Base-by-base conservation (phyloP, 2,113 vertebrate species). In the Sisor rabdophorus region DNA sequence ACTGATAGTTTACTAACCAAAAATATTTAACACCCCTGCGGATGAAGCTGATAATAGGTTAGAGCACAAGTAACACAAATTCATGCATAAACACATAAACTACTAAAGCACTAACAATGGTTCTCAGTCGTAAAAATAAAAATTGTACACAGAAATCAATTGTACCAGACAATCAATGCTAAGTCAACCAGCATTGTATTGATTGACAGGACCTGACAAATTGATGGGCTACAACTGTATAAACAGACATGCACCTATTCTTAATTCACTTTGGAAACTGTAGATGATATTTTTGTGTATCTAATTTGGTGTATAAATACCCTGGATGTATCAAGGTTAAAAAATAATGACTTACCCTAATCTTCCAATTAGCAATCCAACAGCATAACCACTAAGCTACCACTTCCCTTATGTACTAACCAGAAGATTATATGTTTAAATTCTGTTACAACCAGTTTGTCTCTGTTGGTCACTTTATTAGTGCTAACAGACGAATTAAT, bases 1-100 rank as follows among this genome's bases (percentile, higher is more conserved):
- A n/a, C 11, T 7, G 16, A 6, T 36, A 0, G 10, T 4, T 44
- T 22, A 22, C 36, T 12, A 65, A 22, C 0, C 20, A 44, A 44
- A 64, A 64, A 64, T 22, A 63, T 20, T 19, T 19, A 63, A 1
- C 6, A 0, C 20, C n/a, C 4, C 20, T 44, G 0, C 13, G 13
- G 15, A 1, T 15, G 6, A 24, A 36, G 9, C 11, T 8, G 11
- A 65, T 65, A 12, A 47, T 24, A 20, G 11, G n/a, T 65, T 65
- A 47, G 11, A 24, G 30, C 60, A 63, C 60, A 63, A 63, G 10
- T 61, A n/a, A 44, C 20, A 40, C 60, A 63, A 63, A 63, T 40
- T 20, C 17, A 36, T 40, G 4, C 32, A 40, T 44, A 19, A 22
- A 44, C 40, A 44, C 40, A 19, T 3, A 36, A 2, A 36, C 32